phyloP scores from a whole-genome alignment of 2,888 invertebrate genomes.

The Caenorhabditis sp. region DNA sequence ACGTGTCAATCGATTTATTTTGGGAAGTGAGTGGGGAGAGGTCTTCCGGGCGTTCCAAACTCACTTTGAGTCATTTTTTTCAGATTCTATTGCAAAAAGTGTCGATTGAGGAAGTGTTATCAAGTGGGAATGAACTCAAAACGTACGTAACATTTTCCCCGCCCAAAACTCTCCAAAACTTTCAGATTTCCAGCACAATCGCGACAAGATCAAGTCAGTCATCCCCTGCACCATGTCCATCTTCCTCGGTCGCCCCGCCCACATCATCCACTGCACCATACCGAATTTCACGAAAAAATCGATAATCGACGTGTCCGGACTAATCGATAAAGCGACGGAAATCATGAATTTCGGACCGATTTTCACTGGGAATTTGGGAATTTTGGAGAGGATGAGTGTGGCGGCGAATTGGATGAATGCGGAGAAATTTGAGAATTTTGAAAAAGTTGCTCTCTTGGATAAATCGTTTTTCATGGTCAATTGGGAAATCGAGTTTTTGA shows the following conservation, averaged over 20 bases:
- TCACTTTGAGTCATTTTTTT: background rate
- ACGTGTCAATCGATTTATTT: slow-evolving; percentile 6
- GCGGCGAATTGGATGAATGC: background rate
- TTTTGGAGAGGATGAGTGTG: slow-evolving; percentile 34
- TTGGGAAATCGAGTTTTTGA: slow-evolving; percentile 53
- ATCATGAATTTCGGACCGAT: slow-evolving; percentile 9
- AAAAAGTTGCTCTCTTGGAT: slow-evolving; percentile 14
- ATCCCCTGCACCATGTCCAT: slow-evolving; percentile 29
- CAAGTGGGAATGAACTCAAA: slow-evolving; percentile 33
- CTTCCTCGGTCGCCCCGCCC: slow-evolving; percentile 32
- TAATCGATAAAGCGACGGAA: slow-evolving; percentile 26
- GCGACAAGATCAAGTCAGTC: slow-evolving; percentile 37
- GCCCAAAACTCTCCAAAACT: background rate
- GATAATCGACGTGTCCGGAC: slow-evolving; percentile 25
- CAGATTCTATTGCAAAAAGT: slow-evolving; percentile 32
- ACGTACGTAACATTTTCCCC: slow-evolving; percentile 11
- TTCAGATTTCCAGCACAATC: slow-evolving; percentile 39
- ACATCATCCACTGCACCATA: slow-evolving; percentile 24
- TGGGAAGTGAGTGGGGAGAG: slow-evolving; percentile 30
- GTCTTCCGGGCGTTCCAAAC: too few species aligned
- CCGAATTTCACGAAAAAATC: slow-evolving; percentile 2
- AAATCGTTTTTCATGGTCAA: slow-evolving; percentile 37
- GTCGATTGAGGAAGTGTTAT: slow-evolving; percentile 26
- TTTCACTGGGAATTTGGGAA: background rate
- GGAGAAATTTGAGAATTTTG: background rate